Percentiles rank a stretch among this genome's conserved stretches.
These are phyloP conservation scores for Orthosia cruda DNA, from an alignment of 2,888 invertebrate species.

Conservation along the genomic window DNA sequence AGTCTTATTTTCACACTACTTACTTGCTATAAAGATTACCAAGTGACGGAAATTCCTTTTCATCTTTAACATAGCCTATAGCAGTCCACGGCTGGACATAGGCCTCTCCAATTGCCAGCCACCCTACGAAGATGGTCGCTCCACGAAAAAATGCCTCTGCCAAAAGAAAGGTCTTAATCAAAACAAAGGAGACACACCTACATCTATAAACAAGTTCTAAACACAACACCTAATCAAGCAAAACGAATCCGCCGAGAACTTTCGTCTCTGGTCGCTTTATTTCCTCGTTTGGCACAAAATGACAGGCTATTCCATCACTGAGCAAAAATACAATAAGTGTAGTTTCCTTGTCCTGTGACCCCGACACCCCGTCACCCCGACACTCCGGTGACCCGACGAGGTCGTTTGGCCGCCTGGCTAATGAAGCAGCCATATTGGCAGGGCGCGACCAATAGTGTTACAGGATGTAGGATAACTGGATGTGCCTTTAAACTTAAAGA, in stretches of 20 bases:
- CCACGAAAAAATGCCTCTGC: too few species aligned
- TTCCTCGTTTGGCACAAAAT: slow-evolving; percentile 84
- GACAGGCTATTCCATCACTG: slow-evolving; percentile 83
- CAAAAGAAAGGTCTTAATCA: slow-evolving; percentile 17
- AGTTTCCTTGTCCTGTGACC: slow-evolving; percentile 78
- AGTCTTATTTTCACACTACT: too few species aligned
- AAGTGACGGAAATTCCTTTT: too few species aligned
- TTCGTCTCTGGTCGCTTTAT: slow-evolving; percentile 71
- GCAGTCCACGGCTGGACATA: too few species aligned
- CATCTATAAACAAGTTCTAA: slow-evolving; percentile 4
- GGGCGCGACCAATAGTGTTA: slow-evolving; percentile 80
- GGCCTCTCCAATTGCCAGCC: too few species aligned
- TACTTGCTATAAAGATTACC: too few species aligned
- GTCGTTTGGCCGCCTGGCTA: slow-evolving; percentile 86
- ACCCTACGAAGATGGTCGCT: too few species aligned
- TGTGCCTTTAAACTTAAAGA: slow-evolving; percentile 22
- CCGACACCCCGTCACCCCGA: too few species aligned
- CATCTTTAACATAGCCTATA: too few species aligned
- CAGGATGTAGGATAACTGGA: slow-evolving; percentile 64
- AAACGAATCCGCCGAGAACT: slow-evolving; percentile 66
- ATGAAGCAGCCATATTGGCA: slow-evolving; percentile 89
- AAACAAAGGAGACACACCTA: slow-evolving; percentile 34
- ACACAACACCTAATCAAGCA: slow-evolving; percentile 68
- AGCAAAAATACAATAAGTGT: slow-evolving; percentile 78
- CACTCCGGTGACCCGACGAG: slow-evolving; percentile 71